Conservation (phyloP, 1,140 invertebrate species). For the Octopus bimaculoides region DNA sequence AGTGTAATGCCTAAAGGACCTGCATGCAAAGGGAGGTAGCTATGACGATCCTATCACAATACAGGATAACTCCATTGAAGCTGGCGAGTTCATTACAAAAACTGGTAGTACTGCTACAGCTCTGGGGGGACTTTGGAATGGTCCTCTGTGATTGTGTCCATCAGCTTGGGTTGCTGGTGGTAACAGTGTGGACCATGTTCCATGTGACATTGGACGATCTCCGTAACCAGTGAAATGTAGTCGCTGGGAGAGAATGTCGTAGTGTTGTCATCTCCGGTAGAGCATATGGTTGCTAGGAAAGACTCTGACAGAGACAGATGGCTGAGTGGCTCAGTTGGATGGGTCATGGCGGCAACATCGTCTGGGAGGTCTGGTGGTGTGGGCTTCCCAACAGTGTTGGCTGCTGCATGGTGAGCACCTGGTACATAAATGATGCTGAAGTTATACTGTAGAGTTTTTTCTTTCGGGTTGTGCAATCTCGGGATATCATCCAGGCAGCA, state of each 20-base stretch:
- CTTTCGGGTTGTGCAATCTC: constrained; percentile 26
- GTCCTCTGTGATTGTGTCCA: constrained; percentile 17
- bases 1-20: constrained; percentile 20
- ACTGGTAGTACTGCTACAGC: constrained; percentile 20
- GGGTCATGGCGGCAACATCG: constrained; percentile 17
- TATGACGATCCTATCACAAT: constrained; percentile 6
- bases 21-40: constrained; percentile 14
- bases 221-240: not conserved
- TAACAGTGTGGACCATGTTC: too few relatives aligned
- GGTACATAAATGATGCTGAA: constrained; percentile 14
- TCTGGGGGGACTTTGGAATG: constrained; percentile 17
- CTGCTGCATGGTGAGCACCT: constrained; percentile 21
- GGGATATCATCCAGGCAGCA: constrained; percentile 7
- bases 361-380: constrained; percentile 19
- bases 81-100: constrained; percentile 14
- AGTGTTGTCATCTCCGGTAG: not conserved
- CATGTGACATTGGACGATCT: constrained; percentile 15
- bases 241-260: not conserved
- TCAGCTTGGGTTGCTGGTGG: constrained; percentile 22
- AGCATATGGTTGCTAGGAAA: not conserved
- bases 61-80: constrained; percentile 24
- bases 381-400: constrained; percentile 25
- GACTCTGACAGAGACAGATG: not conserved
- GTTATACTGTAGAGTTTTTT: constrained; percentile 17
- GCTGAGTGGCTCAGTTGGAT: not conserved